A percentile compares a stretch with the other conserved stretches of the same genome.
Conservation (phyloP, 2,113 vertebrate genomes). For the Epinephelus cyanopodus region DNA sequence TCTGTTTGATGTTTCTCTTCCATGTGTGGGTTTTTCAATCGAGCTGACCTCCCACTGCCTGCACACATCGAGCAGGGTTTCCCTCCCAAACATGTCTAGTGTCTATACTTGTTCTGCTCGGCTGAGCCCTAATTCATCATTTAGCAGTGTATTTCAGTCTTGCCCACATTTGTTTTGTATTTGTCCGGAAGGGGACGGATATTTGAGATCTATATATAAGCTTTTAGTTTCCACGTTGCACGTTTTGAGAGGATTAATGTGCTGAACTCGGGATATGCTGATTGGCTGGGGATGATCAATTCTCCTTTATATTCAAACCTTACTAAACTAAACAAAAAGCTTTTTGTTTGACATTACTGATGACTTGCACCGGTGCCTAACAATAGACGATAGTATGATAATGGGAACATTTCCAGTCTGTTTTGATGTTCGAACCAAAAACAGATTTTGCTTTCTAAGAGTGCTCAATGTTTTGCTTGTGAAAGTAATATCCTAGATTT, state of each 20-base stretch:
- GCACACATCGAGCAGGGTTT: constrained; percentile 36
- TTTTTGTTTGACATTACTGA: constrained; percentile 51
- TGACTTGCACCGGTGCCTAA: constrained; percentile 31
- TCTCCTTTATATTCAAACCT: constrained; percentile 36
- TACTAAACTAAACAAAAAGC: constrained; percentile 46
- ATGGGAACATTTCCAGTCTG: constrained; percentile 32
- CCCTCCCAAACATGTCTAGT: constrained; percentile 13
- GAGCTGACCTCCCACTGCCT: constrained; percentile 54
- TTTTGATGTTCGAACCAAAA: constrained; percentile 31
- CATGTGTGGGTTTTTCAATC: constrained; percentile 52
- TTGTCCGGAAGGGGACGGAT: constrained; percentile 29
- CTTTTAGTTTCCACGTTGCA: constrained; percentile 6
- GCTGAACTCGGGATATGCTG: constrained; percentile 9
- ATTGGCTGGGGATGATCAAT: constrained; percentile 27
- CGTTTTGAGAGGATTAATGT: constrained; percentile 19
- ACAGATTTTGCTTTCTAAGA: constrained; percentile 30
- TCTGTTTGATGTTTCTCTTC: constrained; percentile 59
- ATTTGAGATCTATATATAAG: constrained; percentile 39
- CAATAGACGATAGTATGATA: constrained; percentile 38
- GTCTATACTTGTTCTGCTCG: constrained; percentile 50
- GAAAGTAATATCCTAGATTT: not conserved
- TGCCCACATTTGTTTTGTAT: constrained; percentile 54
- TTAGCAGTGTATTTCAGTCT: constrained; percentile 46
- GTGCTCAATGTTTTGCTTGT: not conserved
- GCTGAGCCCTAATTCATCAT: constrained; percentile 46